phyloP scores from a whole-genome alignment of 2,113 vertebrate genomes.

The Aphyosemion australe region DNA sequence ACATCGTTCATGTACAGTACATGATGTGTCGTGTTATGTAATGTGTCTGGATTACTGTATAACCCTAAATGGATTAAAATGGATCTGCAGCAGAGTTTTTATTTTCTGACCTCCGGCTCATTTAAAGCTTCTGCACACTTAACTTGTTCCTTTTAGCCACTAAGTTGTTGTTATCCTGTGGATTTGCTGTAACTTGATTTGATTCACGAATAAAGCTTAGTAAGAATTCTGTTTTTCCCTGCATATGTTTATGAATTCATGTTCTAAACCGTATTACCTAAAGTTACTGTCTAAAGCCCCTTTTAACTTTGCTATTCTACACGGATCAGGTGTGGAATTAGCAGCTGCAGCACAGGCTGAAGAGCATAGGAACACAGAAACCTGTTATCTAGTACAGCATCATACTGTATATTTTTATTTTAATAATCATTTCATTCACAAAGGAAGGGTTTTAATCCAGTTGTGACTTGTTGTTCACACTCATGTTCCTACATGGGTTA shows the following conservation, averaged over 20 bases:
- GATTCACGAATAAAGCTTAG: conserved; percentile 22
- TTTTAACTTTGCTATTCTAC: no score
- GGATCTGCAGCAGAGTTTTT: conserved; percentile 1
- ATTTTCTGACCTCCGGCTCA: not conserved
- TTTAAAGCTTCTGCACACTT: conserved; percentile 12
- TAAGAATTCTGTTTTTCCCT: not conserved
- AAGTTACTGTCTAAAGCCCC: no score
- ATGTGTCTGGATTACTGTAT: conserved; percentile 4
- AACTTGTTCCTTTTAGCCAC: not conserved
- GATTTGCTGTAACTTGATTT: conserved; percentile 4
- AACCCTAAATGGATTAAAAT: conserved; percentile 8
- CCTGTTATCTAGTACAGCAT: no score
- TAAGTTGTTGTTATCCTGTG: conserved; percentile 8
- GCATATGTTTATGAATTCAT: not conserved
- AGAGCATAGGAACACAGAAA: no score
- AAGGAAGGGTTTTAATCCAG: no score
- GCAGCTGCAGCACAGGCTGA: no score
- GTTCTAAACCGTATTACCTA: no score
- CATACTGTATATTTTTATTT: no score
- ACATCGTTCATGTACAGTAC: not conserved
- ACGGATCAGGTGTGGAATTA: no score
- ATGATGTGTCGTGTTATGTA: not conserved
- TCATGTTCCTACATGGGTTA: no score
- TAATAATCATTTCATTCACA: no score
- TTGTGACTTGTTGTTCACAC: no score